Evolutionary conservation across 2,888 invertebrate species (phyloP).

Genomic region (Clunio marinus): DNA sequence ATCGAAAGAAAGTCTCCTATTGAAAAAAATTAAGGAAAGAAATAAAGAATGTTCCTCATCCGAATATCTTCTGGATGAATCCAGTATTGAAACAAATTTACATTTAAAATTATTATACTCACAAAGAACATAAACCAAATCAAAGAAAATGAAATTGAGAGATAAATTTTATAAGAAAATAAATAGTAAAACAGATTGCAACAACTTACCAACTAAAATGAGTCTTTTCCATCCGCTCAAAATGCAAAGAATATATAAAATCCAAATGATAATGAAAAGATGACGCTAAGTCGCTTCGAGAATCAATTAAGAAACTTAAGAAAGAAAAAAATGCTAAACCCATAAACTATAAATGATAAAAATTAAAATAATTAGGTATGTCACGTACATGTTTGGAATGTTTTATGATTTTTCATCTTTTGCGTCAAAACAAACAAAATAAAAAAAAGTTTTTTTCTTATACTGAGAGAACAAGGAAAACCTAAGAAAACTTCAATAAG

Average conservation of each 20-base stretch:
- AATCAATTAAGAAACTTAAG: slow-evolving; percentile 29
- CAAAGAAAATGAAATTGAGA: background rate
- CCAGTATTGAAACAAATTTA: slow-evolving; percentile 3
- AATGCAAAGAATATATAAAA: too few species aligned
- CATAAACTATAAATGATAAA: slow-evolving; percentile 15
- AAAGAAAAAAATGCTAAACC: slow-evolving; percentile 4
- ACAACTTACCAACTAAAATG: background rate
- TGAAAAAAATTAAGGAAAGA: too few species aligned
- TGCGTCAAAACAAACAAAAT: background rate
- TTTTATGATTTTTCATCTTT: slow-evolving; percentile 27
- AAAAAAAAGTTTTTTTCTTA: too few species aligned
- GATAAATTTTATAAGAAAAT: background rate
- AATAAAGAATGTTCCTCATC: background rate
- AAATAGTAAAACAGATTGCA: too few species aligned
- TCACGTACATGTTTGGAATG: slow-evolving; percentile 35
- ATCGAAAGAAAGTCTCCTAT: background rate
- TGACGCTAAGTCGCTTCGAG: background rate
- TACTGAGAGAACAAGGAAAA: too few species aligned
- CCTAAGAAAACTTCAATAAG: slow-evolving; percentile 6
- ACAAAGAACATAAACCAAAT: background rate
- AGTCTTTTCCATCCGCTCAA: background rate
- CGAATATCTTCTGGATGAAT: background rate
- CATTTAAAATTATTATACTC: slow-evolving; percentile 4
- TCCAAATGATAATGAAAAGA: background rate
- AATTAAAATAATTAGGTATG: slow-evolving; percentile 20